phyloP scores from a whole-genome alignment of 2,113 vertebrate genomes.

The Apaloderma vittatum region DNA sequence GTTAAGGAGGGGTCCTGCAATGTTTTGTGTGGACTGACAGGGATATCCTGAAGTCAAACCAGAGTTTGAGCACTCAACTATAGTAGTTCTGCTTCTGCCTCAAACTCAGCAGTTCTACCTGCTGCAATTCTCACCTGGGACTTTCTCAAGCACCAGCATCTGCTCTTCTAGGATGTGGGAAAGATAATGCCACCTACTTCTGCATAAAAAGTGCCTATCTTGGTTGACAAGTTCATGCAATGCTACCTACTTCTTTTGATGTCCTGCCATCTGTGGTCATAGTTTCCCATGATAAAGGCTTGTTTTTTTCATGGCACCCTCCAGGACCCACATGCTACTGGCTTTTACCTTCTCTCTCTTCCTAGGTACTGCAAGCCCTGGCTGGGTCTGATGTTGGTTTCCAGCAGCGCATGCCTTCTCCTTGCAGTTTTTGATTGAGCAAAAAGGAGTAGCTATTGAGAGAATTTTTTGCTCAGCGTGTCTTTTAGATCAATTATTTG shows the following conservation, averaged over 20 bases:
- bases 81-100: neutral
- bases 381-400: neutral
- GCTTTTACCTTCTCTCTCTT: neutral
- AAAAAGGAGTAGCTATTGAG: neutral
- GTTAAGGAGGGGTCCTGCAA: neutral
- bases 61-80: neutral
- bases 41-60: neutral
- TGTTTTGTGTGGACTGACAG: neutral
- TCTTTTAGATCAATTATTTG: neutral
- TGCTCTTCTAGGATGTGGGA: fast-evolving
- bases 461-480: neutral
- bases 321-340: neutral
- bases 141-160: neutral
- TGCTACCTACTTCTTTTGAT: neutral
- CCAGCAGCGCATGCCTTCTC: neutral
- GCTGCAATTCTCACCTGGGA: neutral
- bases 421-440: neutral
- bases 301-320: neutral
- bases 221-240: neutral
- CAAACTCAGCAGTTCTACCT: neutral
- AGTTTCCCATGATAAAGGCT: fast-evolving
- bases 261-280: neutral
- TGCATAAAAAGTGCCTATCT: neutral
- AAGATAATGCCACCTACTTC: neutral
- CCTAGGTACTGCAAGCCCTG: neutral